phyloP scores from a whole-genome alignment of 1,140 invertebrate species.

The Drosophila kepulauana region DNA sequence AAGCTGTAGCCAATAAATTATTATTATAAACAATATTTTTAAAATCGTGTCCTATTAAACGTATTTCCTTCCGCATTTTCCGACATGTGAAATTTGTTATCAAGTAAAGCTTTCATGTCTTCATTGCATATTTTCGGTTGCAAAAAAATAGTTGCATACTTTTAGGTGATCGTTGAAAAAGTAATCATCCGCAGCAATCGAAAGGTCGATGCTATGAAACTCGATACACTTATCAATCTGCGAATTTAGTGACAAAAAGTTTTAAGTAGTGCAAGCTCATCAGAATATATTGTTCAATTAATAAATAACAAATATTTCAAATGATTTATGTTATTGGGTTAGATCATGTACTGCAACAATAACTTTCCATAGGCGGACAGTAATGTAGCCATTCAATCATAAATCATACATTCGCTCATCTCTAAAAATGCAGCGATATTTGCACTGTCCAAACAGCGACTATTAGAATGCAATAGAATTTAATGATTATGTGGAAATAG shows the following conservation, averaged over 20 bases:
- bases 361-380: not conserved
- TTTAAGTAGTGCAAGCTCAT: not conserved
- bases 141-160: conserved; percentile 33
- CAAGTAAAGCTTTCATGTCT: not conserved
- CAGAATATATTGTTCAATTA: not conserved
- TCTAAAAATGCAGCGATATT: not conserved
- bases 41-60: too few species aligned
- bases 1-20: too few species aligned
- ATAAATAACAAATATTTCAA: not conserved
- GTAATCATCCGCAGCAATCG: not conserved
- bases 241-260: not conserved
- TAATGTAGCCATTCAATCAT: not conserved
- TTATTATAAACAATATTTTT: too few species aligned
- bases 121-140: not conserved
- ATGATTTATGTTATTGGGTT: not conserved
- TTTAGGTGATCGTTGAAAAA: not conserved
- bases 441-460: not conserved
- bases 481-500: conserved; percentile 16
- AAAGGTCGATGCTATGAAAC: conserved; percentile 1
- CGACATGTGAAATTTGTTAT: not conserved
- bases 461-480: conserved; percentile 16
- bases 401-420: not conserved
- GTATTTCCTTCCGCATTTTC: not conserved
- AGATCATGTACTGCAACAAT: not conserved
- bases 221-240: not conserved